These are phyloP conservation scores for Vanessa tameamea DNA, from an alignment of 1,140 invertebrate genomes.

Conservation along the genomic window DNA sequence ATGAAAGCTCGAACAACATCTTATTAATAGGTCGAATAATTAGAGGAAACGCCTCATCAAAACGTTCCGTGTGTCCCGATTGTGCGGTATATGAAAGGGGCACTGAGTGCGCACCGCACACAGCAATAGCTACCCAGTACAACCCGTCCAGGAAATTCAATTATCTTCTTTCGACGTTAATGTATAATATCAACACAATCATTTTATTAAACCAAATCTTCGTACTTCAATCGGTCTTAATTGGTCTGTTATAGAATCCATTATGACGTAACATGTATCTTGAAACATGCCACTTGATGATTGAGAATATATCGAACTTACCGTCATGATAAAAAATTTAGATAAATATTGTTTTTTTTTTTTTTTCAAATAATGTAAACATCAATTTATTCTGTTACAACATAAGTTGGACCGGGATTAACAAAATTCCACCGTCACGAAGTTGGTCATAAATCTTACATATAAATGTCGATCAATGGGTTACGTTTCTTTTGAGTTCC, in stretches of 20 bases:
- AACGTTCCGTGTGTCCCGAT: slow-evolving; percentile 47
- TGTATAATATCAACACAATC: slow-evolving; percentile 76
- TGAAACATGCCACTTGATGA: slow-evolving; percentile 1
- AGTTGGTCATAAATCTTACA: slow-evolving; percentile 73
- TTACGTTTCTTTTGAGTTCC: slow-evolving; percentile 44
- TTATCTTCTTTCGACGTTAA: slow-evolving; percentile 77
- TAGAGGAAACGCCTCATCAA: slow-evolving; percentile 77
- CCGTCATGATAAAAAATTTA: slow-evolving; percentile 2
- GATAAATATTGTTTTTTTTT: slow-evolving; percentile 6
- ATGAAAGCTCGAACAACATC: slow-evolving; percentile 49
- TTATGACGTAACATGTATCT: slow-evolving; percentile 47
- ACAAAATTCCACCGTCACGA: slow-evolving; percentile 65
- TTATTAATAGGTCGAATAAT: slow-evolving; percentile 78
- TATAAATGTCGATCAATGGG: slow-evolving; percentile 62
- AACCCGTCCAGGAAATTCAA: slow-evolving; percentile 76
- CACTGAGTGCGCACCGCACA: slow-evolving; percentile 52
- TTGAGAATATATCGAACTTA: not conserved
- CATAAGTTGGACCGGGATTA: slow-evolving; percentile 71
- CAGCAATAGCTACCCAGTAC: slow-evolving; percentile 29
- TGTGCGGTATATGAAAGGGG: slow-evolving; percentile 64
- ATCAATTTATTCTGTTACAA: slow-evolving; percentile 23
- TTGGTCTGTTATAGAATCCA: slow-evolving; percentile 64
- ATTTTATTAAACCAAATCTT: slow-evolving; percentile 76
- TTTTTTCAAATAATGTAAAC: not conserved
- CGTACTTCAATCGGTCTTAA: slow-evolving; percentile 64